Evolutionary conservation across 2,797 vertebrate species (phyloP).

Genomic region (Tinamus major): DNA sequence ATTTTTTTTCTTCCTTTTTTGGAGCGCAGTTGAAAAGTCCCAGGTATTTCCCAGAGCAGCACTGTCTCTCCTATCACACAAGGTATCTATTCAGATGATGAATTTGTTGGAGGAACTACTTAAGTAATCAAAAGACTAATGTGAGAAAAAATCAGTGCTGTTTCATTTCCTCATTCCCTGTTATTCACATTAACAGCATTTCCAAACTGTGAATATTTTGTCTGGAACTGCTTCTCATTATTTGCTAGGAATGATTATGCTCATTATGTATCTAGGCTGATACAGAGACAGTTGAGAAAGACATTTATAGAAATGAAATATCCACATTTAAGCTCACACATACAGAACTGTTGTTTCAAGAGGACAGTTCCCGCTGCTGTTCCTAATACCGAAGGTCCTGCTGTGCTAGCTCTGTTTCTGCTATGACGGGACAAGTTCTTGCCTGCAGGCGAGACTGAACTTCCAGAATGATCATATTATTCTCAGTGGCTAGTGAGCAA

Average conservation of each 20-base stretch:
- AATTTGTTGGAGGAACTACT: background rate
- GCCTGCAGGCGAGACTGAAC: constrained; percentile 51
- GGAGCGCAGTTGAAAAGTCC: background rate
- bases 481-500: constrained; percentile 35
- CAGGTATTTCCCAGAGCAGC: background rate
- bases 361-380: constrained; percentile 24
- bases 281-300: background rate
- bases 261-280: constrained; percentile 13
- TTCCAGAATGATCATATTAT: constrained; percentile 54
- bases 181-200: background rate
- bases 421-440: constrained; percentile 23
- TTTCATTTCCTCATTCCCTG: constrained; percentile 3
- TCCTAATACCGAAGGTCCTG: constrained; percentile 29
- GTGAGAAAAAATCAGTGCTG: background rate
- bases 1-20: too few relatives aligned
- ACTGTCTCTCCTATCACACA: background rate
- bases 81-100: background rate
- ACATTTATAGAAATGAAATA: constrained; percentile 15
- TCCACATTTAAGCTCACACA: background rate
- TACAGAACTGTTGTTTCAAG: constrained; percentile 14
- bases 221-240: background rate
- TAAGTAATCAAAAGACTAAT: constrained; percentile 14
- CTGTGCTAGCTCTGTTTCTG: constrained; percentile 46
- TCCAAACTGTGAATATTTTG: constrained; percentile 10
- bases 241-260: constrained; percentile 33